Percentiles rank a stretch among this genome's conserved stretches.
Evolutionary conservation across 1,140 invertebrate species (phyloP).

Genomic region (Pogonomyrmex barbatus): DNA sequence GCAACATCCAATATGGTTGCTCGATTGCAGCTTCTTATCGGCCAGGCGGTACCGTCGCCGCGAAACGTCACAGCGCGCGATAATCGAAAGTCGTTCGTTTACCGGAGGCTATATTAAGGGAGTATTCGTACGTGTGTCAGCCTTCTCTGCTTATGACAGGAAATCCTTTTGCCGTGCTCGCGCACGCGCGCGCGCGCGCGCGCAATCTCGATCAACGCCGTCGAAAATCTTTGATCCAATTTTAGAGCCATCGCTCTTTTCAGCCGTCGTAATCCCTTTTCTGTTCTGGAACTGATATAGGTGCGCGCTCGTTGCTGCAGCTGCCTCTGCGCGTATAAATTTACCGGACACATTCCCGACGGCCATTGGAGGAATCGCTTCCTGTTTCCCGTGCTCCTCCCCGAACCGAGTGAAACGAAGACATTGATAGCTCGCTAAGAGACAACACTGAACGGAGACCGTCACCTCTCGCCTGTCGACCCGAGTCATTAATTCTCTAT

Average conservation of each 20-base stretch:
- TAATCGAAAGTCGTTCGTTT: constrained; percentile 26
- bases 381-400: constrained; percentile 59
- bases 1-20: neutral
- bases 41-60: neutral
- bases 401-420: constrained; percentile 48
- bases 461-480: neutral
- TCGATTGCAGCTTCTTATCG: neutral
- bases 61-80: neutral
- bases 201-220: constrained; percentile 55
- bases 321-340: constrained; percentile 63
- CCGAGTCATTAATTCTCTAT: constrained; percentile 25
- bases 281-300: constrained; percentile 62
- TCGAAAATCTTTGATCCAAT: constrained; percentile 66
- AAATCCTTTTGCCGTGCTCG: constrained; percentile 30
- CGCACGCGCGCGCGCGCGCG: neutral
- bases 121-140: neutral
- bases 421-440: constrained; percentile 51
- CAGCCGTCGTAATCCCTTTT: constrained; percentile 58
- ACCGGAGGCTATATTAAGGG: neutral
- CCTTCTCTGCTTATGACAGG: constrained; percentile 31
- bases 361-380: constrained; percentile 63
- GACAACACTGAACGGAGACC: neutral
- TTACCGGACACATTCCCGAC: constrained; percentile 63
- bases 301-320: constrained; percentile 16
- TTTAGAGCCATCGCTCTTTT: constrained; percentile 58